Evolutionary conservation across 2,888 invertebrate species (phyloP).

Genomic region (Aethes cnicana): DNA sequence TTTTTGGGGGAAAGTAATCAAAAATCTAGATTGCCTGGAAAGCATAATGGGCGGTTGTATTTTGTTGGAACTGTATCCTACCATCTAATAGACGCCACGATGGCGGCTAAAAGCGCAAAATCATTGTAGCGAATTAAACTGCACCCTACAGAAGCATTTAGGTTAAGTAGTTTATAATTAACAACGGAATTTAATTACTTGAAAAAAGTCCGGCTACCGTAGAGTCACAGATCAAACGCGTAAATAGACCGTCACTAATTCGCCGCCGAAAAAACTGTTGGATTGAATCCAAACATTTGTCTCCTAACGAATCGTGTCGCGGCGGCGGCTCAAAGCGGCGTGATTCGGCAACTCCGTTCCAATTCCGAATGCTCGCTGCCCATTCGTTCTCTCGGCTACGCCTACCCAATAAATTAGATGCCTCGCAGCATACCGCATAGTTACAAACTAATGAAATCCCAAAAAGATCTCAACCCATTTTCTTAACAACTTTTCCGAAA

Average conservation of each 20-base stretch:
- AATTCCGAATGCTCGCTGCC: constrained; percentile 77
- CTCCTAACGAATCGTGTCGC: constrained; percentile 81
- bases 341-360: constrained; percentile 78
- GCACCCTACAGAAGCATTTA: constrained; percentile 44
- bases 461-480: constrained; percentile 82
- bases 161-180: constrained; percentile 52
- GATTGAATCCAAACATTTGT: constrained; percentile 82
- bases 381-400: constrained; percentile 80
- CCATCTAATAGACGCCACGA: constrained; percentile 1
- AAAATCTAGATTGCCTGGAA: too few species aligned
- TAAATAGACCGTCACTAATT: constrained; percentile 77
- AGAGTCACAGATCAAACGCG: constrained; percentile 60
- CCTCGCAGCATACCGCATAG: constrained; percentile 77
- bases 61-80: not conserved
- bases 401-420: constrained; percentile 81
- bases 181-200: constrained; percentile 67
- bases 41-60: too few species aligned
- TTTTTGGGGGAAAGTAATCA: too few species aligned
- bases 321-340: constrained; percentile 77
- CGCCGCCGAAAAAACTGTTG: constrained; percentile 62
- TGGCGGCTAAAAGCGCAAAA: constrained; percentile 25
- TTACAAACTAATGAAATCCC: constrained; percentile 80
- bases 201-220: constrained; percentile 63
- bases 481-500: constrained; percentile 82
- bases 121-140: constrained; percentile 31